Base-by-base conservation (phyloP, 2,888 invertebrate genomes). In the Xanthostigma xanthostigma region DNA sequence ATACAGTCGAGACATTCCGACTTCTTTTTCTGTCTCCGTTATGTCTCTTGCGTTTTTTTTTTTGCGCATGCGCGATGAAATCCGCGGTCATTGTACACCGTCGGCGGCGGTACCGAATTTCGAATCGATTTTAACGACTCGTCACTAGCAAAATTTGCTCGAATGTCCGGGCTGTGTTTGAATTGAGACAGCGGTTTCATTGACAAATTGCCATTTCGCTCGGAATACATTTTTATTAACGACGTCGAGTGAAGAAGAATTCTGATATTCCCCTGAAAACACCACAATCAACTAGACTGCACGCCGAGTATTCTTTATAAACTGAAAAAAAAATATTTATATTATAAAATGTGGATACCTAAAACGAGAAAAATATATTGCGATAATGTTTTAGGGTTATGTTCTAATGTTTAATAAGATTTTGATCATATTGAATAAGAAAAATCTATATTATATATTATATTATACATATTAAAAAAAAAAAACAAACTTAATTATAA, bases 231-330 rank as follows among this genome's bases (percentile, higher is more conserved):
- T 27, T 27, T 3, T 17, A 17, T 27, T 27, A 27, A 27, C 27
- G 27, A 27, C 27, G 27, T 27, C 27, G 27, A 27, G 41, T 35
- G 14, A 49, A 48, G 14, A 49, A 48, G 34, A 38, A 41, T 49
- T 44, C 46, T 49, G 48, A 46, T 48, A 53, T 49, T 52, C 53
- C 54, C 52, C 52, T 54, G 50, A 55, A 64, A 67, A 67, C 65
- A 66, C 67, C 63, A 65, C 68, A 68, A 67, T 68, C 66, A 68
- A 66, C 64, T 67, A 68, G 67, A 69, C 68, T 69, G 69, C 69
- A 68, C 69, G 64, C 63, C 64, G 61, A 67, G 65, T 66, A 66
- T 67, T 66, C 64, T 66, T 65, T 17, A 42, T 41, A 17, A 41
- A 41, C 10, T 27, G 27, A 41, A 10, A 27, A 41, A 12, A 17